These are phyloP conservation scores for Stenchaetothrips biformis DNA, from an alignment of 2,888 invertebrate species.

Conservation along the genomic window DNA sequence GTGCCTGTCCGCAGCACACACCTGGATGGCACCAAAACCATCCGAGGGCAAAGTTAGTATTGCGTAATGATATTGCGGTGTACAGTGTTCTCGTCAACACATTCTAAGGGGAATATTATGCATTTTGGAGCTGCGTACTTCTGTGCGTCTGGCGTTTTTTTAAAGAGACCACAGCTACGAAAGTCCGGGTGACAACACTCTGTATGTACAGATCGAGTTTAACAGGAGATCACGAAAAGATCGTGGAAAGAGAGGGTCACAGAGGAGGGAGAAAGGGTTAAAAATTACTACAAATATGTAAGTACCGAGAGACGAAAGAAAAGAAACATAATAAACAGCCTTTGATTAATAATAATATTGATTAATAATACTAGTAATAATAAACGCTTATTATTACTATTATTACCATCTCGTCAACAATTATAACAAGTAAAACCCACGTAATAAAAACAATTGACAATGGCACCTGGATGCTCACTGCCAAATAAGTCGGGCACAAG, in stretches of 20 bases:
- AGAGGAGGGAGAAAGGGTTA: background rate
- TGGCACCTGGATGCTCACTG: background rate
- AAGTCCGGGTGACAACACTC: too few relatives aligned
- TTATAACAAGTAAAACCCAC: background rate
- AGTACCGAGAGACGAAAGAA: background rate
- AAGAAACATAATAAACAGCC: background rate
- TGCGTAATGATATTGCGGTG: too few relatives aligned
- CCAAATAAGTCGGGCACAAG: background rate
- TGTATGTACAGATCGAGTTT: too few relatives aligned
- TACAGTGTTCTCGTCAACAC: too few relatives aligned
- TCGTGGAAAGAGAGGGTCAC: background rate
- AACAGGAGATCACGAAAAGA: background rate
- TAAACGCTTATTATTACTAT: background rate
- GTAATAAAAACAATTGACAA: background rate
- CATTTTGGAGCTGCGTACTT: too few relatives aligned
- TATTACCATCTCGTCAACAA: background rate
- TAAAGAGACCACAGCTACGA: too few relatives aligned
- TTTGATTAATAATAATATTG: background rate
- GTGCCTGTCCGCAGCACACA: too few relatives aligned
- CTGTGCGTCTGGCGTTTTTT: too few relatives aligned
- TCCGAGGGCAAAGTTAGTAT: too few relatives aligned
- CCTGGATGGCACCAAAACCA: too few relatives aligned
- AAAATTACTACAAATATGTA: background rate
- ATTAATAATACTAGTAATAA: constrained; percentile 2
- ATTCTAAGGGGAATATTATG: too few relatives aligned